These are phyloP conservation scores for Cremastinae sp. DNA, from an alignment of 2,888 invertebrate genomes.

Conservation along the genomic window DNA sequence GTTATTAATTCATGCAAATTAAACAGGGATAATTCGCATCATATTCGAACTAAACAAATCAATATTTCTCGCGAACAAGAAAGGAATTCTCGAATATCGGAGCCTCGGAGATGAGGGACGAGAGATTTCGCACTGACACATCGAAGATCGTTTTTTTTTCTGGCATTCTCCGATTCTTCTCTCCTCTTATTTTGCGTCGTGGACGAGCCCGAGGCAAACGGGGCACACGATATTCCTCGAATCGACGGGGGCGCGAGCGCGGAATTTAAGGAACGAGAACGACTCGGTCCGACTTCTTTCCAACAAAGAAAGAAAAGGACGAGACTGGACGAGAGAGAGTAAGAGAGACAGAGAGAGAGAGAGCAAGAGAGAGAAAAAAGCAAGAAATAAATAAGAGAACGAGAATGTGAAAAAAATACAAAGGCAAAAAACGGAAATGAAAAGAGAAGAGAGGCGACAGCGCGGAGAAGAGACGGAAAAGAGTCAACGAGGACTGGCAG, in stretches of 20 bases:
- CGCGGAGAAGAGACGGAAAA: constrained; percentile 66
- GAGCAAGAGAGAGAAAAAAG: constrained; percentile 22
- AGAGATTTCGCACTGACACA: constrained; percentile 53
- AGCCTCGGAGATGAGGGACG: constrained; percentile 13
- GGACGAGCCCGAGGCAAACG: constrained; percentile 35
- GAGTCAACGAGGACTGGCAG: constrained; percentile 57
- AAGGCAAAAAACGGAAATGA: constrained; percentile 39
- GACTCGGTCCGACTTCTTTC: constrained; percentile 32
- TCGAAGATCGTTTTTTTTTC: constrained; percentile 37
- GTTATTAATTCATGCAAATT: not conserved
- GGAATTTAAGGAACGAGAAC: constrained; percentile 63
- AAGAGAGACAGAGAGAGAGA: constrained; percentile 17
- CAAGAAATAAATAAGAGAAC: constrained; percentile 51
- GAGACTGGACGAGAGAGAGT: constrained; percentile 24
- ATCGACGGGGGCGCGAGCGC: constrained; percentile 58
- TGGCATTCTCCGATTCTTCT: constrained; percentile 47
- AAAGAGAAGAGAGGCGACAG: constrained; percentile 59
- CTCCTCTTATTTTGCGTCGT: constrained; percentile 1
- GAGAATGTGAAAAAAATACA: constrained; percentile 43
- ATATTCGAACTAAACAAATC: not conserved
- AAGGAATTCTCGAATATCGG: constrained; percentile 30
- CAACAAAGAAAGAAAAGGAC: constrained; percentile 10
- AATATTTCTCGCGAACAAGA: constrained; percentile 3
- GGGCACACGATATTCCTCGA: constrained; percentile 54
- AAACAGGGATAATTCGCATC: too few relatives aligned